Evolutionary conservation across 2,888 invertebrate genomes (phyloP).

Genomic region (Iphiclides podalirius): DNA sequence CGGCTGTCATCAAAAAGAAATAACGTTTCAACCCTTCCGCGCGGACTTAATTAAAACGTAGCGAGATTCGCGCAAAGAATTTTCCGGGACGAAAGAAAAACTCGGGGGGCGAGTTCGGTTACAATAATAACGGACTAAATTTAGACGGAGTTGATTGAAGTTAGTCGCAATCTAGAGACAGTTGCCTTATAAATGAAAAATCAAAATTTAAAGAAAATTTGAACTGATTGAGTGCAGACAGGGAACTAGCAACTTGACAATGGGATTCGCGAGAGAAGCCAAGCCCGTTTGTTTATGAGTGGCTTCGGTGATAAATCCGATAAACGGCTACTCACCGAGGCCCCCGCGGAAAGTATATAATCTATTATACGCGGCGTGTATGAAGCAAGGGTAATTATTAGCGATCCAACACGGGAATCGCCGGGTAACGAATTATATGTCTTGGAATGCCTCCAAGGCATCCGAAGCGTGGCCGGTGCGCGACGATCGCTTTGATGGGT

Average conservation of each 20-base stretch:
- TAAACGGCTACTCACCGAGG: too few species aligned
- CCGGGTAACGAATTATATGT: slow-evolving; percentile 11
- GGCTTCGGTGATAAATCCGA: too few species aligned
- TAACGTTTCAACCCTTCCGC: slow-evolving; percentile 64
- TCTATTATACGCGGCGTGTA: not conserved
- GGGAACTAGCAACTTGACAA: too few species aligned
- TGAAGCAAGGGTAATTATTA: slow-evolving; percentile 12
- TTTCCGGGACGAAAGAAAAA: slow-evolving; percentile 28
- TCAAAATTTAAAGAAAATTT: too few species aligned
- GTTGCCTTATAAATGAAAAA: too few species aligned
- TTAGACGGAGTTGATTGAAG: not conserved
- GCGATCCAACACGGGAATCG: slow-evolving; percentile 6
- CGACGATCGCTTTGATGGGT: slow-evolving; percentile 22
- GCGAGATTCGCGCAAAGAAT: slow-evolving; percentile 38
- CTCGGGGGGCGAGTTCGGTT: slow-evolving; percentile 12
- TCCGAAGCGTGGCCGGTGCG: slow-evolving; percentile 18
- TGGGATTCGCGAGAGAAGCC: too few species aligned
- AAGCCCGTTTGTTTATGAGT: too few species aligned
- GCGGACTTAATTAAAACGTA: slow-evolving; percentile 68
- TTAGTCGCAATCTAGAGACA: not conserved
- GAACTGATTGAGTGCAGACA: too few species aligned
- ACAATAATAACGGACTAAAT: not conserved
- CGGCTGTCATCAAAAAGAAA: slow-evolving; percentile 75
- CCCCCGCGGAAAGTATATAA: not conserved
- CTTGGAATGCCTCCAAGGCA: slow-evolving; percentile 22